Evolutionary conservation across 2,797 vertebrate genomes (phyloP).

Genomic region (Manis javanica): DNA sequence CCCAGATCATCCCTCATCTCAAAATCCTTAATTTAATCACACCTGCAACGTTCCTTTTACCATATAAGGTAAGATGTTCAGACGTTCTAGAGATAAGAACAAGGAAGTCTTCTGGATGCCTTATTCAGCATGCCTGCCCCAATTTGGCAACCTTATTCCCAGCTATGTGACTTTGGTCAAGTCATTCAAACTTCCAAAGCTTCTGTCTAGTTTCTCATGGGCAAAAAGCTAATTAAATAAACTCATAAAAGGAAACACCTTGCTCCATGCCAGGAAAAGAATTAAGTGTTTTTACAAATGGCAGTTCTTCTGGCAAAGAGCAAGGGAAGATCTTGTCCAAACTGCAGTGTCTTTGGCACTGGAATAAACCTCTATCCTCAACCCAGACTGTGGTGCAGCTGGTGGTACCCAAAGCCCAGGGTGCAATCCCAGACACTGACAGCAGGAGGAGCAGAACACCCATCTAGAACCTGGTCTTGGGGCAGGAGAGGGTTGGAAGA

Average conservation of each 20-base stretch:
- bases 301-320: neutral
- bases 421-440: conserved; percentile 48
- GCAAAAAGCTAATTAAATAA: neutral
- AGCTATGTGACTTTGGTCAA: neutral
- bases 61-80: neutral
- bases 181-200: neutral
- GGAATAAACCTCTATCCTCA: neutral
- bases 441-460: conserved; percentile 76
- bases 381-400: neutral
- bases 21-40: neutral
- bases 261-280: neutral
- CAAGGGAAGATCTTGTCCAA: neutral
- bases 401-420: neutral
- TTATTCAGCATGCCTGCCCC: neutral
- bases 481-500: neutral
- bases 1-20: neutral
- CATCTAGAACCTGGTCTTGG: neutral
- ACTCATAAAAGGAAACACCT: neutral
- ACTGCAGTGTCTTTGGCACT: neutral
- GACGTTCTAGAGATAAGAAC: neutral
- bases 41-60: neutral
- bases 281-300: neutral
- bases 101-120: neutral
- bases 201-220: neutral
- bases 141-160: neutral